Percentiles rank a stretch among this genome's conserved stretches.
phyloP scores from a whole-genome alignment of 2,888 invertebrate species.

The Steinernema hermaphroditum region DNA sequence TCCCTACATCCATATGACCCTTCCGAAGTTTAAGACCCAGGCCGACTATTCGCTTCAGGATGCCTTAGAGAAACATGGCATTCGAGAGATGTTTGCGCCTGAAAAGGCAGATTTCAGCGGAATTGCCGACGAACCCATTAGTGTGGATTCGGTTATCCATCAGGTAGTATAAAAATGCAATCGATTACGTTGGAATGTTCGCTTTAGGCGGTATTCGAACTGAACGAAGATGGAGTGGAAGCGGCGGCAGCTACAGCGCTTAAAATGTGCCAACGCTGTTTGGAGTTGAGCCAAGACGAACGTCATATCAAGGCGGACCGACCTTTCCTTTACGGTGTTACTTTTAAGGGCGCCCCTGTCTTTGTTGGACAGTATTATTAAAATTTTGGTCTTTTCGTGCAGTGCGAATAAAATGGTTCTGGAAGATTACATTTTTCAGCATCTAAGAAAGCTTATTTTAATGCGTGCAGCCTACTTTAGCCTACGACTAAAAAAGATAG shows the following conservation, averaged over 20 bases:
- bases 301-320: neutral
- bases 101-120: constrained; percentile 4
- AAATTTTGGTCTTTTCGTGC: neutral
- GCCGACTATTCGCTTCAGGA: neutral
- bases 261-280: neutral
- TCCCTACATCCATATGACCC: neutral
- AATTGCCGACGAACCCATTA: neutral
- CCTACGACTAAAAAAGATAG: no score
- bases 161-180: neutral
- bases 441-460: no score
- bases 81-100: neutral
- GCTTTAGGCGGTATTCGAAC: constrained; percentile 16
- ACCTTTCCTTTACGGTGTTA: neutral
- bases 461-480: no score
- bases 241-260: neutral
- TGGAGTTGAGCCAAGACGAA: neutral
- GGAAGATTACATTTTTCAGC: no score
- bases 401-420: no score
- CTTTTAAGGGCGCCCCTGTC: neutral
- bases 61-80: neutral
- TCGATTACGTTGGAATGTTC: neutral
- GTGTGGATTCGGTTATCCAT: neutral
- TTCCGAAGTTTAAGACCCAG: constrained; percentile 9
- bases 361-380: constrained; percentile 18
- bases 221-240: neutral